Conservation (phyloP, 1,140 invertebrate genomes). For the Dendroctonus ponderosae region DNA sequence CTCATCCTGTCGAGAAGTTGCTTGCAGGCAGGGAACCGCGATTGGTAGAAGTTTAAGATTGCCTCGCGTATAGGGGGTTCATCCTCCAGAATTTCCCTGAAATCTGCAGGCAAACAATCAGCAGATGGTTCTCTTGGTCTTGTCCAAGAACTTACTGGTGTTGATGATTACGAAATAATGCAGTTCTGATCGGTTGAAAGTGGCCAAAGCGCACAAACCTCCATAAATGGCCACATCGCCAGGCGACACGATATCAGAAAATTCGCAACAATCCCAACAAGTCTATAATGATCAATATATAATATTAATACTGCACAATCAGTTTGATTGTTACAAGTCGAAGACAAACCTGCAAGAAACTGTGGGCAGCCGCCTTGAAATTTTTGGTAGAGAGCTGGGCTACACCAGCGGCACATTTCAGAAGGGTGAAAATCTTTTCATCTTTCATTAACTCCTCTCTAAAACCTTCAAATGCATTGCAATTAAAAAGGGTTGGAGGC, state of each 20-base stretch:
- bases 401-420: constrained; percentile 90
- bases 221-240: constrained; percentile 97
- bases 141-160: constrained; percentile 49
- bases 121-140: constrained; percentile 12
- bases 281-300: constrained; percentile 1
- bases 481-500: too few relatives aligned
- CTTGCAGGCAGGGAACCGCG: too few relatives aligned
- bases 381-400: constrained; percentile 91
- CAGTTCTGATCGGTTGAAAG: constrained; percentile 91
- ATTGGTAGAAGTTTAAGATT: constrained; percentile 98
- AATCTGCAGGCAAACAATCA: constrained; percentile 50
- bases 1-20: too few relatives aligned
- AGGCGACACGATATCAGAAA: constrained; percentile 85
- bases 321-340: neutral
- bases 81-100: constrained; percentile 96
- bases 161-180: constrained; percentile 81
- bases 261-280: constrained; percentile 90
- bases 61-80: constrained; percentile 97
- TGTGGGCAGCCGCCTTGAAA: constrained; percentile 94
- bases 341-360: constrained; percentile 83
- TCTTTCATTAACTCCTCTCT: too few relatives aligned
- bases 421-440: too few relatives aligned
- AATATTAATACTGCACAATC: neutral
- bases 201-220: constrained; percentile 93
- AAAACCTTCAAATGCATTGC: constrained; percentile 55